Evolutionary conservation across 2,113 vertebrate species (phyloP).

Genomic region (Cyanoderma ruficeps): DNA sequence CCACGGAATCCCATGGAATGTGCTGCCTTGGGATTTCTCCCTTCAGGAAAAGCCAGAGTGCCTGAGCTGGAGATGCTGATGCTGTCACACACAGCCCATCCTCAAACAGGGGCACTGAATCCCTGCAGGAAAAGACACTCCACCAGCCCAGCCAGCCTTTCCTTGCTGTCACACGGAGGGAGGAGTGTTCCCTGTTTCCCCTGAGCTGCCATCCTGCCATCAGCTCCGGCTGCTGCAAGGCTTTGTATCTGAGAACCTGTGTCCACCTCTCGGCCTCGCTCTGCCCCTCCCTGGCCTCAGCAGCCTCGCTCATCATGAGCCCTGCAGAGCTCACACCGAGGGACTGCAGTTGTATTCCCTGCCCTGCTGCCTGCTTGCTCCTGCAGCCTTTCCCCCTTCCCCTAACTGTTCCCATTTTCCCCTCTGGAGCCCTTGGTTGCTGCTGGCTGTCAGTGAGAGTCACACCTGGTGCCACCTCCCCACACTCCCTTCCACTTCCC

Average conservation of each 20-base stretch:
- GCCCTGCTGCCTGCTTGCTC: neutral
- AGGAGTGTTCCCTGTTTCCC: neutral
- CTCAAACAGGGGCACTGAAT: neutral
- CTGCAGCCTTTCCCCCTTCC: neutral
- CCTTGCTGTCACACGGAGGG: neutral
- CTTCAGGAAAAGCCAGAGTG: neutral
- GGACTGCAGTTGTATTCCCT: neutral
- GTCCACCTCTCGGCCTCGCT: neutral
- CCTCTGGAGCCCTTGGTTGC: neutral
- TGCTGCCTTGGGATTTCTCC: neutral
- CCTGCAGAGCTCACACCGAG: neutral
- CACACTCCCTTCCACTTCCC: neutral
- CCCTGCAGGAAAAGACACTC: neutral
- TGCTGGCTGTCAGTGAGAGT: neutral
- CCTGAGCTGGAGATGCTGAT: neutral
- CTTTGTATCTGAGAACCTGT: neutral
- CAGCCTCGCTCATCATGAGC: neutral
- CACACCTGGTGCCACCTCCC: neutral
- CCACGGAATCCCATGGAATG: rapidly evolving
- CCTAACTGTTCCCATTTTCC: neutral
- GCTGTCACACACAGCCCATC: neutral
- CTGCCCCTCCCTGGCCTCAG: no score
- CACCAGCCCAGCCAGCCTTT: rapidly evolving
- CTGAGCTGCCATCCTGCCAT: no score
- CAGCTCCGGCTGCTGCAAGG: neutral